Conservation (phyloP, 2,888 invertebrate species). For the Mythimna loreyi region DNA sequence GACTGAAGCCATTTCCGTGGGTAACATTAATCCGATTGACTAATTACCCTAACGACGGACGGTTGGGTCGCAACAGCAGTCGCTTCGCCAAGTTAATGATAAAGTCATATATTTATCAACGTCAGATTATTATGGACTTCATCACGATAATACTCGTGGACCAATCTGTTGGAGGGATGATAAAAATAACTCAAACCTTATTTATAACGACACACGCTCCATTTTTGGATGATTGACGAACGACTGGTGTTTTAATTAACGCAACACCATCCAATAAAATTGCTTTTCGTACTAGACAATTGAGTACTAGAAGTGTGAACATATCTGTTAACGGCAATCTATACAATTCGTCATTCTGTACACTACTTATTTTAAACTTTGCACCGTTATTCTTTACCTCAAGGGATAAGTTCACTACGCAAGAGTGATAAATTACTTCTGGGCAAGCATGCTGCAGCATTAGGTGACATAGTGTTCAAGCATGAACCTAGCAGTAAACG, state of each 20-base stretch:
- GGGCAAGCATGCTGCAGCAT: no score
- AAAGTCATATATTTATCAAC: constrained; percentile 62
- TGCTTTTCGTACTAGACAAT: background rate
- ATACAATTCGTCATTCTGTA: no score
- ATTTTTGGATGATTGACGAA: constrained; percentile 35
- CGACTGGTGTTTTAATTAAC: constrained; percentile 20
- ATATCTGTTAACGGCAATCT: background rate
- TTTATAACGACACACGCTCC: constrained; percentile 12
- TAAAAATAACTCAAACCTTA: constrained; percentile 41
- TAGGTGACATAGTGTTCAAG: no score
- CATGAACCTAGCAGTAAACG: no score
- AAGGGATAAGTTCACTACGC: no score
- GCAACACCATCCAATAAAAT: background rate
- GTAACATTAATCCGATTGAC: constrained; percentile 35
- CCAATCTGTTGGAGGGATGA: constrained; percentile 28
- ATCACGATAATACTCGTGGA: constrained; percentile 36
- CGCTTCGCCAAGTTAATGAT: constrained; percentile 29
- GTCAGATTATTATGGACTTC: constrained; percentile 54
- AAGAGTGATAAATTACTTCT: no score
- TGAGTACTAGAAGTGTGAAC: background rate
- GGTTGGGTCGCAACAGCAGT: constrained; percentile 15
- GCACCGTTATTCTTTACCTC: no score
- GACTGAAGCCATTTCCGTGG: background rate
- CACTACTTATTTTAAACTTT: no score
- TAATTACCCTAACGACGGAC: constrained; percentile 40